Base-by-base conservation (phyloP, 1,140 invertebrate species). In the Phenacoccus solenopsis region DNA sequence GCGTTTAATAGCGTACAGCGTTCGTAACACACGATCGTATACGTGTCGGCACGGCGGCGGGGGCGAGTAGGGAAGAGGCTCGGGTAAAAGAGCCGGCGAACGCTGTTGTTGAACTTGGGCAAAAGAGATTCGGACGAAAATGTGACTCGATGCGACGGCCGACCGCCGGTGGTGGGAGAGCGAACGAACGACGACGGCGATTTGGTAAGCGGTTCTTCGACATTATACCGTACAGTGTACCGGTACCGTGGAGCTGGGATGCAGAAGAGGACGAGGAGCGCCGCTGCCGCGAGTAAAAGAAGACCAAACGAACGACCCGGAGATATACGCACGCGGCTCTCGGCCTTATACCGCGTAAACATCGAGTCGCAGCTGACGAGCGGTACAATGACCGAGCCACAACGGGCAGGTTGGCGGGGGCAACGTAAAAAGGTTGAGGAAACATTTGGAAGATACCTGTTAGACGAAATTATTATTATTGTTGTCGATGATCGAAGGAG, bases 371-470 rank as follows among this genome's bases (percentile, higher is more conserved):
- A 64, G 59, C 59, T 64, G 59, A 64, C 59, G 25, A 64, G 22
- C 20, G 59, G 59, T 64, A 64, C 59, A 64, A 64, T 64, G 59
- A 64, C 59, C 59, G 59, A 24, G 4, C 20, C 21, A 25, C 9
- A 10, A n/a, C 9, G 9, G 32, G 32, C 32, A n/a, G 2, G 59
- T 24, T 22, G 59, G 59, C 22, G 59, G 59, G 59, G 4, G 12
- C 13, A 3, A 10, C 56, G n/a, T 32, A 22, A 20, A 64, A 64
- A 64, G 59, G 59, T 64, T 25, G 59, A 64, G 59, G 59, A 64
- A 64, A 64, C 59, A 64, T 64, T 64, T 25, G 59, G 59, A 64
- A 64, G 59, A 64, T 64, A 64, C 59, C 59, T 64, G 59, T 27
- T 64, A 64, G 59, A 64, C 59, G 59, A n/a, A n/a, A 64, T 64